These are phyloP conservation scores for Cyrtorhinus lividipennis DNA, from an alignment of 1,140 invertebrate genomes.

Conservation along the genomic window DNA sequence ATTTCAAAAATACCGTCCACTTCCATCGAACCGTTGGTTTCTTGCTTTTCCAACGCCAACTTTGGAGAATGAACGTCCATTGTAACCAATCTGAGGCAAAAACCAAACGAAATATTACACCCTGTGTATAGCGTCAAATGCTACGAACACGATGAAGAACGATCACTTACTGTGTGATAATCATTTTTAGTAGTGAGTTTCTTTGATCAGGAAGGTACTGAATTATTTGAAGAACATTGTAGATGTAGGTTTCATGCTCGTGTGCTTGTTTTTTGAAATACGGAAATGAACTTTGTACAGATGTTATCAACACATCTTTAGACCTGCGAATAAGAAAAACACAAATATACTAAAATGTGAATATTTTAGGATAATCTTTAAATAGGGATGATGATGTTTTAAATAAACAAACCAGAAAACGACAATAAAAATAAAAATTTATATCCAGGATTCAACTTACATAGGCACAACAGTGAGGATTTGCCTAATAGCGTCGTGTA, in stretches of 20 bases:
- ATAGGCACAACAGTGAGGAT: conserved; percentile 44
- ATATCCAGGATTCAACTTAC: too few species aligned
- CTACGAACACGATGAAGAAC: neutral
- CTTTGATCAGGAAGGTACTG: conserved; percentile 45
- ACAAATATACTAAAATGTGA: conserved; percentile 12
- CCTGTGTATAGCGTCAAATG: neutral
- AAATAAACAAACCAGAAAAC: too few species aligned
- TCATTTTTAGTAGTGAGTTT: conserved; percentile 42
- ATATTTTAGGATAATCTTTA: too few species aligned
- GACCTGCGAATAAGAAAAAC: conserved; percentile 34
- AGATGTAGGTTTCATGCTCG: conserved; percentile 21
- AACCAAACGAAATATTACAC: neutral
- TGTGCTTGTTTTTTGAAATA: conserved; percentile 40
- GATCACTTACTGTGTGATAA: conserved; percentile 45
- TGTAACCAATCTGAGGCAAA: conserved; percentile 39
- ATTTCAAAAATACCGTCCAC: conserved; percentile 35
- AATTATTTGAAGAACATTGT: conserved; percentile 33
- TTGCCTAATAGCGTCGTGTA: conserved; percentile 39
- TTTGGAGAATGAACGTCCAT: conserved; percentile 50
- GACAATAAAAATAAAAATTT: too few species aligned
- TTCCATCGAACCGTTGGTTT: conserved; percentile 29
- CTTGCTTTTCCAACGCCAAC: conserved; percentile 36
- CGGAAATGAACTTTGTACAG: conserved; percentile 43
- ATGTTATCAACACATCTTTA: conserved; percentile 34
- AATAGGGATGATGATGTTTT: too few species aligned